Evolutionary conservation across 2,888 invertebrate genomes (phyloP).

Genomic region (Coleophora deauratella): DNA sequence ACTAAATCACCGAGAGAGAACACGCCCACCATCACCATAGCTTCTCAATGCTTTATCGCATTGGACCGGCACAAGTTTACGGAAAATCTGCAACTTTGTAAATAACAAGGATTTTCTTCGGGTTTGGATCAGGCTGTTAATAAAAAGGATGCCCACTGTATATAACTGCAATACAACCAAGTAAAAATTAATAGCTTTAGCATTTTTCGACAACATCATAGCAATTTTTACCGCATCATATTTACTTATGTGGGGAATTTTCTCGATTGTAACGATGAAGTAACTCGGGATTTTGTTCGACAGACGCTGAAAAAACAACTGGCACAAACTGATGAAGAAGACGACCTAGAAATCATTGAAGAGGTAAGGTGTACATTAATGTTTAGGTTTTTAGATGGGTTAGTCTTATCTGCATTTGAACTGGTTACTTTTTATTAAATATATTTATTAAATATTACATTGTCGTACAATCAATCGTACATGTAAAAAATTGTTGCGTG

Average conservation of each 20-base stretch:
- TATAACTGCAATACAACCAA: slow-evolving; percentile 13
- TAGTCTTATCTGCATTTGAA: too few relatives aligned
- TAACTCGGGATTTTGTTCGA: background rate
- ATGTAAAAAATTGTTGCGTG: too few relatives aligned
- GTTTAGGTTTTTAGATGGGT: slow-evolving; percentile 7
- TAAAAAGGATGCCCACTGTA: slow-evolving; percentile 20
- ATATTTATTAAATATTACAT: too few relatives aligned
- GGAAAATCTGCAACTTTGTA: slow-evolving; percentile 26
- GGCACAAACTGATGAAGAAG: slow-evolving; percentile 55
- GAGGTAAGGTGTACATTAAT: too few relatives aligned
- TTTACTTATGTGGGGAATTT: too few relatives aligned
- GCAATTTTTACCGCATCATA: background rate
- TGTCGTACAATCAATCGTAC: too few relatives aligned
- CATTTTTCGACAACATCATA: too few relatives aligned
- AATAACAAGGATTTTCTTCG: slow-evolving; percentile 22
- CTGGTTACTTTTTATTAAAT: too few relatives aligned
- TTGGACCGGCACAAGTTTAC: slow-evolving; percentile 15
- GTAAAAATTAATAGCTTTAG: too few relatives aligned
- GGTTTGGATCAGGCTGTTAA: too few relatives aligned
- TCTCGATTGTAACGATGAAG: background rate
- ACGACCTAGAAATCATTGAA: slow-evolving; percentile 48
- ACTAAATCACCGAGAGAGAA: slow-evolving; percentile 23
- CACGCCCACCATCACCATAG: slow-evolving; percentile 23
- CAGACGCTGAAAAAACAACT: slow-evolving; percentile 61
- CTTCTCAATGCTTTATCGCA: slow-evolving; percentile 17